These are phyloP conservation scores for Polypedilum pembai DNA, from an alignment of 1,140 invertebrate genomes.

Conservation along the genomic window DNA sequence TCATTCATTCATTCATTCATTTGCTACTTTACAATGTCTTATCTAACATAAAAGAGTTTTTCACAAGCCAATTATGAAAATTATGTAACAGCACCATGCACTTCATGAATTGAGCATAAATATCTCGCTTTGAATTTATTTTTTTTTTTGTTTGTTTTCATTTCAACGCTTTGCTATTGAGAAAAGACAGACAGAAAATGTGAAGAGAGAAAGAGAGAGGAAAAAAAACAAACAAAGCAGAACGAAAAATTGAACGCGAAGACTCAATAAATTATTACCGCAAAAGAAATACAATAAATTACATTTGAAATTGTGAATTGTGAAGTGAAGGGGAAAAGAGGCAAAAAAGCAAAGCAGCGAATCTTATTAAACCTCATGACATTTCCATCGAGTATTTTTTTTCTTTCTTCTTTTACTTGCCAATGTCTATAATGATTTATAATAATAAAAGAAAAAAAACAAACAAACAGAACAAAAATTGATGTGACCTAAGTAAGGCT, in stretches of 20 bases:
- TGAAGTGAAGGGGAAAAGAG: conserved; percentile 5
- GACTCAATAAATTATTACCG: conserved; percentile 18
- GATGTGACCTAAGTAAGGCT: too few species aligned
- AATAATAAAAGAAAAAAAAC: too few species aligned
- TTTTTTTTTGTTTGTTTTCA: not conserved
- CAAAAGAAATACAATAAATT: conserved; percentile 13
- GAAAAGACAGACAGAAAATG: not conserved
- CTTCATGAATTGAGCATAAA: not conserved
- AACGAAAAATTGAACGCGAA: not conserved
- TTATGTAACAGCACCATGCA: not conserved
- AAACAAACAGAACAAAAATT: too few species aligned
- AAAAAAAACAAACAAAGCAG: not conserved
- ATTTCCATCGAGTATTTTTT: too few species aligned
- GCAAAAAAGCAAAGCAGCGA: not conserved
- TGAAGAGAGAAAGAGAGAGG: not conserved
- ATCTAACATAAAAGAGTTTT: not conserved
- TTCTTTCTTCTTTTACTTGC: too few species aligned
- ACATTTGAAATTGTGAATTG: not conserved
- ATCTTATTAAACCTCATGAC: too few species aligned
- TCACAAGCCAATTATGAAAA: conserved; percentile 17
- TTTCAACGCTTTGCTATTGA: not conserved
- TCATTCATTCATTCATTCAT: too few species aligned
- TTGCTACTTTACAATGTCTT: too few species aligned
- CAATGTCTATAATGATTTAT: too few species aligned
- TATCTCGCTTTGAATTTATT: not conserved